Evolutionary conservation across 2,113 vertebrate genomes (phyloP), one percentile per base, ranked within the genome.

Genomic region (Sterrhoptilus dennistouni): DNA sequence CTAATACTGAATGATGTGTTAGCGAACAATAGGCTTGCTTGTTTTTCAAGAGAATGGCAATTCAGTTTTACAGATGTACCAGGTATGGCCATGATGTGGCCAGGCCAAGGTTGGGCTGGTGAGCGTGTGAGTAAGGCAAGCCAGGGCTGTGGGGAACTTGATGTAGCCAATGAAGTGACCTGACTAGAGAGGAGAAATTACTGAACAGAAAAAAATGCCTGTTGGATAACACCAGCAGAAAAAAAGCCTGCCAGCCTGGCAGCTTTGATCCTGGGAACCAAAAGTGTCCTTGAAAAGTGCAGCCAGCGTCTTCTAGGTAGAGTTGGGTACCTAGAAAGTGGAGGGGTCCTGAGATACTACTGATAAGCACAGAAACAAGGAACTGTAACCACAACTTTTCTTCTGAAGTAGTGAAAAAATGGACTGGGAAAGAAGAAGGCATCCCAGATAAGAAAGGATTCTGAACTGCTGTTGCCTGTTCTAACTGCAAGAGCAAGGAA

Each of bases 11-110:
- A 20, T 68, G 29, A 31, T 35, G 15, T 12, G 9, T 57, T 71
- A 17, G 2, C 38, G 9, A 65, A 21, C 5, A 12, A 17, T 25
- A 87, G 75, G 27, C 17, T 56, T 45, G 13, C 27, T 44, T 44
- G 16, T 42, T 79, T 79, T 70, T 61, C 40, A 79, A 12, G 23
- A 47, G 52, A 65, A 47, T 8, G 18, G 29, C 27, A 70, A 6
- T 14, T 52, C 50, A 52, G 8, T 70, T 80, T 66, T 49, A 33
- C 4, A 18, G 29, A 47, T 38, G 27, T 28, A 52, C 9, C 33
- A 22, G 3, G 5, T 1, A 0, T 13, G 36, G 23, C 35, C 23
- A 4, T n/a, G 20, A 33, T 29, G 24, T 8, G 14, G n/a, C 22
- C 3, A 2, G 13, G 49, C 13, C 4, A 11, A 52, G 29, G 16